phyloP scores from a whole-genome alignment of 2,797 vertebrate genomes.

The Cephalopachus bancanus region DNA sequence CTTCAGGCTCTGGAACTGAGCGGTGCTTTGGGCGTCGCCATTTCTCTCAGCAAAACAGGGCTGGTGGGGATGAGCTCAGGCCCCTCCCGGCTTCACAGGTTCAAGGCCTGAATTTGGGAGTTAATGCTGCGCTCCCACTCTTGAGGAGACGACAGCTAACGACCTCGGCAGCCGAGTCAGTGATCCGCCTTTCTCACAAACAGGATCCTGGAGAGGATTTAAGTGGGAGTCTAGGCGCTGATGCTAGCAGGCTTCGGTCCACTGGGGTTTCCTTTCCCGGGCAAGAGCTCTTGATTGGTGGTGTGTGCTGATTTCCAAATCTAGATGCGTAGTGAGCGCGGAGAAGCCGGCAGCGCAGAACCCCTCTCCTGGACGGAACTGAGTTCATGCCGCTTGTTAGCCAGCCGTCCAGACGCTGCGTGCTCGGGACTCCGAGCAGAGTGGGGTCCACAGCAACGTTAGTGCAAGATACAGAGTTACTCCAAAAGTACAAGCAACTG shows the following conservation, averaged over 20 bases:
- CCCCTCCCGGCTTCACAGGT: background rate
- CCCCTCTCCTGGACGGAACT: background rate
- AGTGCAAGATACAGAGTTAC: background rate
- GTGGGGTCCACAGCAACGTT: background rate
- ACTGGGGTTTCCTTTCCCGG: background rate
- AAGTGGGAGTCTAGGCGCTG: background rate
- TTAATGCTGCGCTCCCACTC: background rate
- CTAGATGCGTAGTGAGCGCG: background rate
- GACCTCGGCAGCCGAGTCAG: background rate
- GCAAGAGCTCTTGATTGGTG: background rate
- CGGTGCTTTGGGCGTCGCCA: too few species aligned
- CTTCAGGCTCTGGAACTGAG: too few species aligned
- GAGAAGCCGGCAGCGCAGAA: background rate
- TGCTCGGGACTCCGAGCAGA: background rate
- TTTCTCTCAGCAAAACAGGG: background rate
- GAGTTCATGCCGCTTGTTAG: background rate
- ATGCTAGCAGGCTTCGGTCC: background rate
- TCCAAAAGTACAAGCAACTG: background rate
- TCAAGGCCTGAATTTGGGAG: background rate
- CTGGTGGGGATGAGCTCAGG: background rate
- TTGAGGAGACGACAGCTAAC: background rate
- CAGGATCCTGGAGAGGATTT: background rate
- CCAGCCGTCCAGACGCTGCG: too few species aligned
- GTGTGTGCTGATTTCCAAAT: slow-evolving; percentile 8
- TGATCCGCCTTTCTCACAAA: background rate